phyloP scores from a whole-genome alignment of 2,797 vertebrate genomes.

The Trematomus bernacchii region DNA sequence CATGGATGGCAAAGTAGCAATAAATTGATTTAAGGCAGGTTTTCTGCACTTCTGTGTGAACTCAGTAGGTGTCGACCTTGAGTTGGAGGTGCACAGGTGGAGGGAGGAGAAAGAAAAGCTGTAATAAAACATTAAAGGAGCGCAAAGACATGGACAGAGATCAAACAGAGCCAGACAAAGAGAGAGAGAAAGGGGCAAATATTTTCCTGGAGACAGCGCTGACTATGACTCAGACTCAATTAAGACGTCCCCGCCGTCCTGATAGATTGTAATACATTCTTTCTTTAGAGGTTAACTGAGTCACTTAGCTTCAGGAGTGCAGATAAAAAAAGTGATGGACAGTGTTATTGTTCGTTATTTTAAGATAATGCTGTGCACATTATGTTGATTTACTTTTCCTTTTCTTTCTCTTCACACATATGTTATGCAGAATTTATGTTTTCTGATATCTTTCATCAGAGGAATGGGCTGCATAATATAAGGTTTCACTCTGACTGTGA shows the following conservation, averaged over 20 bases:
- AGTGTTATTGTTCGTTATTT: conserved; percentile 32
- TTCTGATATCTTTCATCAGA: not conserved
- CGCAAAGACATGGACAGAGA: conserved; percentile 29
- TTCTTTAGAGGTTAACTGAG: conserved; percentile 68
- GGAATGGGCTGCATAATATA: conserved; percentile 22
- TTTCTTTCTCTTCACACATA: not conserved
- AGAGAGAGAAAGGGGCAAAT: conserved; percentile 14
- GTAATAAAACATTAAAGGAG: conserved; percentile 13
- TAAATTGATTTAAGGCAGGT: not conserved
- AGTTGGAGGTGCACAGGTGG: conserved; percentile 32
- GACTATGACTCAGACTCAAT: conserved; percentile 55
- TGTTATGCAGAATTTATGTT: not conserved
- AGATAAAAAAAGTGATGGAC: conserved; percentile 45
- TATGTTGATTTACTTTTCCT: not conserved
- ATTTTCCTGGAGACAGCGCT: conserved; percentile 29
- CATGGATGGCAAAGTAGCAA: conserved; percentile 7
- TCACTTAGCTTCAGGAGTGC: conserved; percentile 65
- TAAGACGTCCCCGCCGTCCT: conserved; percentile 51
- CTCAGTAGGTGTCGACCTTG: conserved; percentile 58
- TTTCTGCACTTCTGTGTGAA: conserved; percentile 30
- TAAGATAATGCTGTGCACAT: conserved; percentile 33
- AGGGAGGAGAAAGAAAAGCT: not conserved
- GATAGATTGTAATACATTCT: conserved; percentile 58
- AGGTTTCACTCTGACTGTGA: conserved; percentile 36
- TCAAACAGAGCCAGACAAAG: conserved; percentile 34